Conservation (phyloP, 2,113 vertebrate genomes). For the Vulpes lagopus region DNA sequence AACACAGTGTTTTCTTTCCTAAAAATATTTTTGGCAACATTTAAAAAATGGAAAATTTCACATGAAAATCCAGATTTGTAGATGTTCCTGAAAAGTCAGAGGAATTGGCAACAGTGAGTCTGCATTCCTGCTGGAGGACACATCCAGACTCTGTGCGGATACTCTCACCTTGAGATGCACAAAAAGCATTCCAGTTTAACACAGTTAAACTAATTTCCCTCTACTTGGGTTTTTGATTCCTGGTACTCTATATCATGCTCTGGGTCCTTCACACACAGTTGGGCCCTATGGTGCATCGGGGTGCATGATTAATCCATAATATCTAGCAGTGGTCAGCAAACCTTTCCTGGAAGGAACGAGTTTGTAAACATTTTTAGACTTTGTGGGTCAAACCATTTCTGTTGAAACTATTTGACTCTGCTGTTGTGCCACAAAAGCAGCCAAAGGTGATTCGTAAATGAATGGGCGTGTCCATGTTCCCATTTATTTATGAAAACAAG, state of each 20-base stretch:
- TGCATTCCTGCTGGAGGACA: background rate
- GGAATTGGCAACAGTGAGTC: background rate
- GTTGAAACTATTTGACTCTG: background rate
- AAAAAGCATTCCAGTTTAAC: no score
- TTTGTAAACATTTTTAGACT: background rate
- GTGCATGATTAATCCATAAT: accelerated
- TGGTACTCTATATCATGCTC: background rate
- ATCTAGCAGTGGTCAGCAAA: background rate
- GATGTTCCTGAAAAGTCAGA: background rate
- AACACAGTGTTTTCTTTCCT: background rate
- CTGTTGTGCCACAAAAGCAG: accelerated
- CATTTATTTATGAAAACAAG: background rate
- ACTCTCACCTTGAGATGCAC: background rate
- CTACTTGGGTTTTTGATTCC: background rate
- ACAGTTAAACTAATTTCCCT: background rate
- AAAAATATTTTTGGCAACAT: background rate
- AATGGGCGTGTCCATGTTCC: background rate
- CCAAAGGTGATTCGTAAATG: accelerated
- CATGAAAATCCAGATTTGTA: background rate
- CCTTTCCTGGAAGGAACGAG: background rate
- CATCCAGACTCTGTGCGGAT: accelerated
- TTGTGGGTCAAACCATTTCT: accelerated
- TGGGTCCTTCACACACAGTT: background rate
- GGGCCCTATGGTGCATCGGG: accelerated
- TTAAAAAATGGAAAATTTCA: background rate